Evolutionary conservation across 2,797 vertebrate genomes (phyloP), one percentile per base, ranked within the genome.

Genomic region (Neostethus bicornis): DNA sequence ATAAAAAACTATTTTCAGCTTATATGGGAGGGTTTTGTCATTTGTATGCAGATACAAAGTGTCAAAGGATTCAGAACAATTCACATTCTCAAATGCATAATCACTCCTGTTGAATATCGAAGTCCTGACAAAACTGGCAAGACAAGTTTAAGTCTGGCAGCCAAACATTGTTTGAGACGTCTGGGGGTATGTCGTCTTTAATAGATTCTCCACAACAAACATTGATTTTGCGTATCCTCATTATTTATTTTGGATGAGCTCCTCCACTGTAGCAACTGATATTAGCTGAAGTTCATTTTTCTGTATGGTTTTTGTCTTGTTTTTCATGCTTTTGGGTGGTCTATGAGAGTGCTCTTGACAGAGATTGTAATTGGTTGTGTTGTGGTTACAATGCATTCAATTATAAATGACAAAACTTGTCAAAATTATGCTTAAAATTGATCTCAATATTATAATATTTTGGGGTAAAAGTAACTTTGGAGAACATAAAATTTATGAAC

Each of bases 171-270:
- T 75, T 50, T 65, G 48, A 60, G 46, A 68, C 32, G 49, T 69
- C 46, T 64, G 35, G 35, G 59, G 28, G 10, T 50, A 44, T 65
- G 70, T 82, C 76, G 65, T 62, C 62, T 69, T 78, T 73, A 74
- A 83, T 73, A 60, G 51, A 51, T 70, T 70, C 59, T 66, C 46
- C 44, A 43, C 50, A 26, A 51, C 29, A 26, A 67, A 58, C 45
- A 37, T 70, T 77, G 73, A 51, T 69, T 70, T 71, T 72, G 41
- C 61, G 75, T 75, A 78, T 76, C 72, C 55, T 38, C 43, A 52
- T 61, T 52, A 79, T 79, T 48, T 70, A 55, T 62, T 61, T 60
- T 32, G 39, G 60, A 74, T 65, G 60, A 2, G 9, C 61, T 53
- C 17, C 38, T 76, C 66, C 66, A 57, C 35, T 29, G 25, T 29